These are phyloP conservation scores for Propsilocerus akamusi DNA, from an alignment of 1,140 invertebrate genomes.

Conservation along the genomic window DNA sequence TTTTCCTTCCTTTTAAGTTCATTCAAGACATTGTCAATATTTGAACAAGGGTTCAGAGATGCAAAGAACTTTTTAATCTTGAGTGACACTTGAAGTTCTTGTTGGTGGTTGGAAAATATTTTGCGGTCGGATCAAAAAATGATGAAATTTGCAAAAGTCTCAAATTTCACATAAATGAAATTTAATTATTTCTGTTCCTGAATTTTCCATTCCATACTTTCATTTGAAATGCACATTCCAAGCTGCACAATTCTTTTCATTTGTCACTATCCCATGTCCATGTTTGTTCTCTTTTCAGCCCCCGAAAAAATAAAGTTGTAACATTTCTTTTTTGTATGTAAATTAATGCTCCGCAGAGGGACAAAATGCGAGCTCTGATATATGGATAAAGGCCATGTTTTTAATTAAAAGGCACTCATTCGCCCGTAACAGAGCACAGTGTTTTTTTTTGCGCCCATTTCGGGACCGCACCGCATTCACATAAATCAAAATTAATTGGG, in stretches of 20 bases:
- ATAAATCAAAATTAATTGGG: constrained; percentile 4
- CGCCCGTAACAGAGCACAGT: neutral
- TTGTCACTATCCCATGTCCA: neutral
- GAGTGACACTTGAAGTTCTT: neutral
- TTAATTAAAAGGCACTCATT: constrained; percentile 1
- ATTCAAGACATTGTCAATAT: constrained; percentile 1
- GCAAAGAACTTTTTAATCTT: neutral
- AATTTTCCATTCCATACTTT: neutral
- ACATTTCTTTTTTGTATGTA: neutral
- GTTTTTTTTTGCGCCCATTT: neutral
- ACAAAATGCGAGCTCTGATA: neutral
- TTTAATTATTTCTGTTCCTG: neutral
- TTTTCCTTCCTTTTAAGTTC: neutral
- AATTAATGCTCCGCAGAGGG: neutral
- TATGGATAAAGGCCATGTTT: neutral
- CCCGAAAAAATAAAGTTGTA: neutral
- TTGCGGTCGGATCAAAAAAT: neutral
- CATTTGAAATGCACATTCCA: neutral
- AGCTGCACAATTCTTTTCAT: neutral
- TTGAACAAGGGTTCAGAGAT: neutral
- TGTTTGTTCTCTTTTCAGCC: neutral
- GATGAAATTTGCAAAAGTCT: neutral
- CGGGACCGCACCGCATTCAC: neutral
- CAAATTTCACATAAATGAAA: neutral
- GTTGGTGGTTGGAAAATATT: neutral